phyloP scores from a whole-genome alignment of 2,888 invertebrate genomes.

The Torymus auratus region DNA sequence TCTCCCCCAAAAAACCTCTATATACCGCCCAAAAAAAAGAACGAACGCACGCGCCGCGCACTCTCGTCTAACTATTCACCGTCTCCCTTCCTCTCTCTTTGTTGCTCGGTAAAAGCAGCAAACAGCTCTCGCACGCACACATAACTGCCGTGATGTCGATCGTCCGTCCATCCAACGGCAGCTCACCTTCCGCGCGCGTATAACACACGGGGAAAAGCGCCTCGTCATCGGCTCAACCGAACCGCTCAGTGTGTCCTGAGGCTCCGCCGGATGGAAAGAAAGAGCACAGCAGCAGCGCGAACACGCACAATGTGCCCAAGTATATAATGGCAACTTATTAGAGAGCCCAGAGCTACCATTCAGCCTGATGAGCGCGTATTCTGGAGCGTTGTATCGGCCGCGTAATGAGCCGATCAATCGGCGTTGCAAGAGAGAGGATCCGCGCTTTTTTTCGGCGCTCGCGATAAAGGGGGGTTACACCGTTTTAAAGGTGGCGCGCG shows the following conservation, averaged over 20 bases:
- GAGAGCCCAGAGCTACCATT: constrained; percentile 65
- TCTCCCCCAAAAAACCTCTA: too few relatives aligned
- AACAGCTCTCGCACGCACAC: constrained; percentile 12
- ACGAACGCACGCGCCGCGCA: neutral
- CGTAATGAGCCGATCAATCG: constrained; percentile 33
- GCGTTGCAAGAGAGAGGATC: neutral
- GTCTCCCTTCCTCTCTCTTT: constrained; percentile 7
- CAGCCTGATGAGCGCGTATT: constrained; percentile 68
- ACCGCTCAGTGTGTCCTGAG: too few relatives aligned
- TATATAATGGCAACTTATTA: constrained; percentile 42
- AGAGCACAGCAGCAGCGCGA: constrained; percentile 2
- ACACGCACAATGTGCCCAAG: neutral
- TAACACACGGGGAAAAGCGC: constrained; percentile 32
- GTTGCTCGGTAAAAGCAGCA: constrained; percentile 15
- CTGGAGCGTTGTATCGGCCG: constrained; percentile 25
- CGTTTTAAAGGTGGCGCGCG: too few relatives aligned
- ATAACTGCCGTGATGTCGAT: neutral
- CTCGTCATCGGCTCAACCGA: constrained; percentile 32
- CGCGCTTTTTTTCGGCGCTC: neutral
- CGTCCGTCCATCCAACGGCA: neutral
- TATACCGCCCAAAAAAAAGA: neutral
- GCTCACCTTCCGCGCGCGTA: too few relatives aligned
- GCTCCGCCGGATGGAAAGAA: too few relatives aligned
- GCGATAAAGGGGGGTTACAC: neutral
- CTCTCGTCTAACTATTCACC: constrained; percentile 23